Percentiles rank a stretch among this genome's conserved stretches.
These are phyloP conservation scores for Harmothoe impar DNA, from an alignment of 2,888 invertebrate species.

Conservation along the genomic window DNA sequence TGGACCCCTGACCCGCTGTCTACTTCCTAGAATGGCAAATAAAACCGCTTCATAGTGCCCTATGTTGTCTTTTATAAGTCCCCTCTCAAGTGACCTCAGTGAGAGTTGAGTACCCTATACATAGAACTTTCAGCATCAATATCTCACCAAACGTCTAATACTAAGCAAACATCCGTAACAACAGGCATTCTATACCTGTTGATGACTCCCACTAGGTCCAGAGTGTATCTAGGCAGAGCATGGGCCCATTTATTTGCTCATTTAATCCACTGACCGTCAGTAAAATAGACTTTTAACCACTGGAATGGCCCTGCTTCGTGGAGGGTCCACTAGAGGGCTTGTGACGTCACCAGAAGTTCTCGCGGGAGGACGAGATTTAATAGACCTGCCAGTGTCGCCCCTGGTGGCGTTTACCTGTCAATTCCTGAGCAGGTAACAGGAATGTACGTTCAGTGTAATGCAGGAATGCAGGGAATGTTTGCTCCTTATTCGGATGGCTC, in stretches of 20 bases:
- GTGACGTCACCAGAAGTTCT: not conserved
- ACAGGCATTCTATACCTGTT: not conserved
- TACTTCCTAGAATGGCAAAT: no score
- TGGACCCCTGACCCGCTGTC: no score
- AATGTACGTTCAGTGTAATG: not conserved
- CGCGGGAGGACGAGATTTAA: not conserved
- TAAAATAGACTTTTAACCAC: not conserved
- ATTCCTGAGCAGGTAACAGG: not conserved
- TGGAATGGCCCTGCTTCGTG: not conserved
- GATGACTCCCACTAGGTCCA: not conserved
- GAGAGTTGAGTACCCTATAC: not conserved
- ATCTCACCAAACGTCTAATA: slow-evolving; percentile 20
- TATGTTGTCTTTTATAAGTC: not conserved
- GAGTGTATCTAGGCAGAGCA: not conserved
- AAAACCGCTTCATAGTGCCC: no score
- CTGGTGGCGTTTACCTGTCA: not conserved
- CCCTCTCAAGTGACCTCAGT: not conserved
- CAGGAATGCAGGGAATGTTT: not conserved
- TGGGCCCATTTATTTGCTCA: not conserved
- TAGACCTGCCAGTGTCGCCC: not conserved
- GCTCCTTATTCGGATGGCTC: not conserved
- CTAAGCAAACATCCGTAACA: not conserved
- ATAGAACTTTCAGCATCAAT: not conserved
- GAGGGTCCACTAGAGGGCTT: not conserved
- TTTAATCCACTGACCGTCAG: not conserved